Evolutionary conservation across 1,140 invertebrate genomes (phyloP).

Genomic region (Lerema accius): DNA sequence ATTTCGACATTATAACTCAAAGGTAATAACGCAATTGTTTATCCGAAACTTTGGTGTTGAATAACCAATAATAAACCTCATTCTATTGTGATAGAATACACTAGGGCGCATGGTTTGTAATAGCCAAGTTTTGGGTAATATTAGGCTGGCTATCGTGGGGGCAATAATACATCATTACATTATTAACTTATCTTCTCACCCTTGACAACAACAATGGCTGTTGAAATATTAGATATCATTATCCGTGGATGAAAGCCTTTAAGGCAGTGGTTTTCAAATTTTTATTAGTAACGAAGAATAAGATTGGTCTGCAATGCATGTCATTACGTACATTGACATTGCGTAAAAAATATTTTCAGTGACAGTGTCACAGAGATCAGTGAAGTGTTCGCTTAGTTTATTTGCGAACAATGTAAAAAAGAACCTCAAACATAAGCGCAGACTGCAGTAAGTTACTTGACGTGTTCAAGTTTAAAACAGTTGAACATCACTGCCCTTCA

Average conservation of each 20-base stretch:
- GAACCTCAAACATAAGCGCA: not conserved
- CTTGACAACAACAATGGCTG: conserved; percentile 78
- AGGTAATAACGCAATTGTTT: conserved; percentile 65
- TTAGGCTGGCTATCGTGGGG: conserved; percentile 55
- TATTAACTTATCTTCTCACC: conserved; percentile 81
- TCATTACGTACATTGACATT: no score
- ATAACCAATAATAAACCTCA: conserved; percentile 43
- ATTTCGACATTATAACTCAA: conserved; percentile 71
- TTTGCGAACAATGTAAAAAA: no score
- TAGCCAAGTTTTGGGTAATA: conserved; percentile 55
- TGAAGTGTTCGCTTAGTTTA: no score
- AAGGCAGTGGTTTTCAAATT: conserved; percentile 15
- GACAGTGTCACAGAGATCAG: no score
- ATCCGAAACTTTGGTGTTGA: conserved; percentile 33
- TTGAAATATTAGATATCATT: conserved; percentile 79
- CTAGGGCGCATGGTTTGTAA: conserved; percentile 41
- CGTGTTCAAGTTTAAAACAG: not conserved
- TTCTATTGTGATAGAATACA: conserved; percentile 24
- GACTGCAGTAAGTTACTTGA: not conserved
- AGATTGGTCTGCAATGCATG: no score
- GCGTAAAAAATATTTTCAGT: no score
- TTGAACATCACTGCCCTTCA: conserved; percentile 34
- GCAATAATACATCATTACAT: conserved; percentile 79
- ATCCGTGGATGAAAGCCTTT: conserved; percentile 54
- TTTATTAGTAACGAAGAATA: not conserved